Conservation (phyloP, 2,888 invertebrate species). For the Lycaena phlaeas region DNA sequence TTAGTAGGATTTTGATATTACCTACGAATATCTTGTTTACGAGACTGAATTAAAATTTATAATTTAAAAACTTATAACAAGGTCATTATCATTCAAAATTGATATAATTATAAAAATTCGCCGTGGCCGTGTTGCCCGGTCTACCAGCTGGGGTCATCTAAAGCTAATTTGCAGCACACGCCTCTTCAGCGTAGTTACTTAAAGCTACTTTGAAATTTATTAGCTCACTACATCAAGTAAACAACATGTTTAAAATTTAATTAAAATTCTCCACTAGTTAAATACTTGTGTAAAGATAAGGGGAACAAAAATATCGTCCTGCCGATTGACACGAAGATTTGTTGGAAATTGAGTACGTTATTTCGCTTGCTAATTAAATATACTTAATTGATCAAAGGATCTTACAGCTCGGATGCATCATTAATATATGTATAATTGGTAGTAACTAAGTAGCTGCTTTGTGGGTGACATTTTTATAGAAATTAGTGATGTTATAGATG, state of each 20-base stretch:
- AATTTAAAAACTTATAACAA: too few species aligned
- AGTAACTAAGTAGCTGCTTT: constrained; percentile 3
- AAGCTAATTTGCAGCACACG: constrained; percentile 19
- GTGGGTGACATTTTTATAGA: too few species aligned
- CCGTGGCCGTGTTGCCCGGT: not conserved
- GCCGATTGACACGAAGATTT: constrained; percentile 1
- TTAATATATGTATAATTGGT: not conserved
- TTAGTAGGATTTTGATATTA: too few species aligned
- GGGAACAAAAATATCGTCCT: not conserved
- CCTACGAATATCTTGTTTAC: too few species aligned
- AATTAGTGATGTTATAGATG: too few species aligned
- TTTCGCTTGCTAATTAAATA: constrained; percentile 3
- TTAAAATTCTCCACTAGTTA: constrained; percentile 7
- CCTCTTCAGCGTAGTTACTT: constrained; percentile 18
- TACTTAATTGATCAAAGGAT: constrained; percentile 1
- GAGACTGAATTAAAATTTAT: too few species aligned
- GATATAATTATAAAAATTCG: not conserved
- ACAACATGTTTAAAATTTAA: constrained; percentile 9
- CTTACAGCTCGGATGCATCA: not conserved
- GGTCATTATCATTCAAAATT: too few species aligned
- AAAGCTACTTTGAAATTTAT: constrained; percentile 14
- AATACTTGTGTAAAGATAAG: not conserved
- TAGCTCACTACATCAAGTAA: constrained; percentile 2
- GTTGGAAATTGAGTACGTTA: not conserved
- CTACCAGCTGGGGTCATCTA: constrained; percentile 9